A percentile compares a stretch with the other conserved stretches of the same genome.
Conservation (phyloP, 2,888 invertebrate species). For the Laspeyria flexula region DNA sequence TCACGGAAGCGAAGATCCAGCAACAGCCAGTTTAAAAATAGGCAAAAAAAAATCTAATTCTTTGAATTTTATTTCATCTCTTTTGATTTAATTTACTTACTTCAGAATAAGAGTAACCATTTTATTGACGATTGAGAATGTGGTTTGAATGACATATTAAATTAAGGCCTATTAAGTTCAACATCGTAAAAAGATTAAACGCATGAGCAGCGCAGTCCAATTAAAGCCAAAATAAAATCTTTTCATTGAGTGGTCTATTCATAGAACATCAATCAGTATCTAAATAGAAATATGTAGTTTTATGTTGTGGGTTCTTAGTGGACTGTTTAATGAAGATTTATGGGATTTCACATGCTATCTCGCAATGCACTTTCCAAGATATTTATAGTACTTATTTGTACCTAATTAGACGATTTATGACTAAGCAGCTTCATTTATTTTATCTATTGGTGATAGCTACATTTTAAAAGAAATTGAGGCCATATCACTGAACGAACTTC, state of each 20-base stretch:
- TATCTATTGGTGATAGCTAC: no score
- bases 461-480: conserved; percentile 3
- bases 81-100: no score
- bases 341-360: conserved; percentile 37
- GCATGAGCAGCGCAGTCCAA: conserved; percentile 11
- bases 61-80: no score
- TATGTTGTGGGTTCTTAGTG: conserved; percentile 34
- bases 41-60: no score
- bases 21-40: no score
- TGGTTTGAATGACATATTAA: not conserved
- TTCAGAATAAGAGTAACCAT: no score
- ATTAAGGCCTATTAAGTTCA: not conserved
- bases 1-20: no score
- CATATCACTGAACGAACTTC: no score
- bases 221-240: conserved; percentile 27
- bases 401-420: conserved; percentile 43
- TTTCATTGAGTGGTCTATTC: conserved; percentile 49
- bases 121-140: no score
- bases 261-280: conserved; percentile 56
- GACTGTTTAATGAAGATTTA: conserved; percentile 58
- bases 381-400: conserved; percentile 31
- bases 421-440: not conserved
- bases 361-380: conserved; percentile 45
- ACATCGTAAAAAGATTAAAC: conserved; percentile 49
- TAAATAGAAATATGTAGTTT: conserved; percentile 46